These are phyloP conservation scores for Oenanthe melanoleuca DNA, from an alignment of 2,113 vertebrate genomes.

Conservation along the genomic window DNA sequence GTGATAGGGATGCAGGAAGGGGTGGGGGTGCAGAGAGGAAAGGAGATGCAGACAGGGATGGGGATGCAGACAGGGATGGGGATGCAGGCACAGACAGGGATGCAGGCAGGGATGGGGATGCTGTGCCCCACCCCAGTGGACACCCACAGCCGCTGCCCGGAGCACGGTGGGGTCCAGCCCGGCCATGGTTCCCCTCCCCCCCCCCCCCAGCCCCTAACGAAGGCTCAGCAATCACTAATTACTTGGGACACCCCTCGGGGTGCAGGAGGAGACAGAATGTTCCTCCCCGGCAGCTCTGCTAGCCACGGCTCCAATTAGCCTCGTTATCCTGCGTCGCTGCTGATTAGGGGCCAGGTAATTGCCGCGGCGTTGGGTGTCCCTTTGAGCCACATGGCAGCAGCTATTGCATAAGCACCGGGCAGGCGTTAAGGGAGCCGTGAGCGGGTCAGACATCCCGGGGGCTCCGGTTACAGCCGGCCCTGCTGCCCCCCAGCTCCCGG, in stretches of 20 bases:
- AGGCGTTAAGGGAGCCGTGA: not conserved
- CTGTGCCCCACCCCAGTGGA: rapidly evolving
- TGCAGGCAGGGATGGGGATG: no score
- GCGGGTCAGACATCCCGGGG: not conserved
- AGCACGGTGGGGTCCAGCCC: not conserved
- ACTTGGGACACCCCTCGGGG: not conserved
- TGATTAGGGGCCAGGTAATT: slow-evolving; percentile 28
- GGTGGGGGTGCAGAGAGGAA: rapidly evolving
- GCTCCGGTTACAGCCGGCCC: not conserved
- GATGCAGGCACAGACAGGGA: rapidly evolving
- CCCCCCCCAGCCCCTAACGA: not conserved
- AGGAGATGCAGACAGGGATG: rapidly evolving
- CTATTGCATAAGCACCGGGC: slow-evolving; percentile 9
- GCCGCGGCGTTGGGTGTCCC: not conserved
- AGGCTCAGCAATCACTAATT: not conserved
- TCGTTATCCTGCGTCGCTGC: not conserved
- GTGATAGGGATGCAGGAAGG: not conserved
- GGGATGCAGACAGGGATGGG: rapidly evolving
- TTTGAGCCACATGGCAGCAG: not conserved
- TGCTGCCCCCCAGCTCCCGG: not conserved
- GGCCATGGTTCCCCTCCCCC: not conserved
- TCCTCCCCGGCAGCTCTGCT: not conserved
- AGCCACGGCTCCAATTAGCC: slow-evolving; percentile 31
- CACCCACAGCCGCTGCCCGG: not conserved
- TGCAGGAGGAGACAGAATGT: not conserved